These are phyloP conservation scores for Griposia aprilina DNA, from an alignment of 2,888 invertebrate genomes.

Conservation along the genomic window DNA sequence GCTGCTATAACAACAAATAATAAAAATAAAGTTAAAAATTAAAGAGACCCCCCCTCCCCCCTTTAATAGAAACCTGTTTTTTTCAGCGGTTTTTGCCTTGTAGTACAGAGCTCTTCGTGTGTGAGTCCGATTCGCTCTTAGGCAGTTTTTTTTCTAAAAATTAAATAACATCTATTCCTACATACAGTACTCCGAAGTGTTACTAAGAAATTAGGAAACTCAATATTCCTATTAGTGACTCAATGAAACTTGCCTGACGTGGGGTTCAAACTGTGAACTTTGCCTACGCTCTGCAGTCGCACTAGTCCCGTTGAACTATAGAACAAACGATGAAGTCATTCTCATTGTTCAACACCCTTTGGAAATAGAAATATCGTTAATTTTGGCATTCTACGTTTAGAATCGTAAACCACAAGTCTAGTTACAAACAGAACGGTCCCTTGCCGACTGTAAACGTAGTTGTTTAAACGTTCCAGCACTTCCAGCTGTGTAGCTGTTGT, in stretches of 20 bases:
- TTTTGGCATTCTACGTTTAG: slow-evolving; percentile 2
- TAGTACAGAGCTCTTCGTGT: too few relatives aligned
- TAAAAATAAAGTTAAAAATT: too few relatives aligned
- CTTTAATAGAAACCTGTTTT: too few relatives aligned
- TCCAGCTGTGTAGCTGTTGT: slow-evolving; percentile 28
- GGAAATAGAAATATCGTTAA: slow-evolving; percentile 3
- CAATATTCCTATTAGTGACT: background rate
- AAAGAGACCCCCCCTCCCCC: too few relatives aligned
- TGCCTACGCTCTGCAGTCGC: background rate
- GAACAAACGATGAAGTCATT: background rate
- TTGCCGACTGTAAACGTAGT: slow-evolving; percentile 32
- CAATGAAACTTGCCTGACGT: background rate
- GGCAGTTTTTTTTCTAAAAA: too few relatives aligned
- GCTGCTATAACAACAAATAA: too few relatives aligned
- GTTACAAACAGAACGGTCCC: slow-evolving; percentile 50
- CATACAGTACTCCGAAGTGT: background rate
- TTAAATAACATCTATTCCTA: background rate
- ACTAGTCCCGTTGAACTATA: too few relatives aligned
- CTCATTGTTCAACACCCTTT: background rate
- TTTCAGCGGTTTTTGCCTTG: too few relatives aligned
- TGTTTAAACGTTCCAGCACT: slow-evolving; percentile 47
- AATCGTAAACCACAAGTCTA: slow-evolving; percentile 14
- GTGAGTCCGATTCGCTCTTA: too few relatives aligned
- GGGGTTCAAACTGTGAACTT: background rate
- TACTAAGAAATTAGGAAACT: background rate